Evolutionary conservation across 2,888 invertebrate species (phyloP).

Genomic region (Plebejus argus): DNA sequence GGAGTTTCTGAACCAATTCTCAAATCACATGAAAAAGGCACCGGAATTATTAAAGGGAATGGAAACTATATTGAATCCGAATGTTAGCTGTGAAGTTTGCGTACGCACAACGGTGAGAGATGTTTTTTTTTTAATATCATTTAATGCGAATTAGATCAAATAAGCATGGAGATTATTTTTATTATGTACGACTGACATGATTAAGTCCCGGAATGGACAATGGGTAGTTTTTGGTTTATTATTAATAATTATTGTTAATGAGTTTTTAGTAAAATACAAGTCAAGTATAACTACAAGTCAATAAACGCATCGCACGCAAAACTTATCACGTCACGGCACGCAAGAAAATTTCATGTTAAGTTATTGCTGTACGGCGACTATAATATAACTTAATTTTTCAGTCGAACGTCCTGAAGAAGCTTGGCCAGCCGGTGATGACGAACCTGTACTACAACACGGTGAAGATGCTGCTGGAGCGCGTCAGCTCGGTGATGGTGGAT

Average conservation of each 20-base stretch:
- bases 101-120: conserved; percentile 91
- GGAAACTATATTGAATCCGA: conserved; percentile 93
- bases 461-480: conserved; percentile 95
- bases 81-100: conserved; percentile 96
- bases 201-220: too few relatives aligned
- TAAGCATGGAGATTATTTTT: too few relatives aligned
- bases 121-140: conserved; percentile 40
- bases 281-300: too few relatives aligned
- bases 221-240: too few relatives aligned
- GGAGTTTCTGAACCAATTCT: conserved; percentile 92
- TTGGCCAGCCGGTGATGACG: conserved; percentile 96
- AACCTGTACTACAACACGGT: conserved; percentile 97
- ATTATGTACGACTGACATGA: too few relatives aligned
- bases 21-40: conserved; percentile 88
- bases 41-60: conserved; percentile 86
- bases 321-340: not conserved
- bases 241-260: too few relatives aligned
- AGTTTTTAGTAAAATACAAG: too few relatives aligned
- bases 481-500: conserved; percentile 98
- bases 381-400: conserved; percentile 48
- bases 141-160: too few relatives aligned
- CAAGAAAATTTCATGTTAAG: not conserved
- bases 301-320: too few relatives aligned
- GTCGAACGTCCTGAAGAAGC: conserved; percentile 92
- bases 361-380: not conserved